Base-by-base conservation (phyloP, 2,797 vertebrate genomes). In the Epinephelus malabaricus region DNA sequence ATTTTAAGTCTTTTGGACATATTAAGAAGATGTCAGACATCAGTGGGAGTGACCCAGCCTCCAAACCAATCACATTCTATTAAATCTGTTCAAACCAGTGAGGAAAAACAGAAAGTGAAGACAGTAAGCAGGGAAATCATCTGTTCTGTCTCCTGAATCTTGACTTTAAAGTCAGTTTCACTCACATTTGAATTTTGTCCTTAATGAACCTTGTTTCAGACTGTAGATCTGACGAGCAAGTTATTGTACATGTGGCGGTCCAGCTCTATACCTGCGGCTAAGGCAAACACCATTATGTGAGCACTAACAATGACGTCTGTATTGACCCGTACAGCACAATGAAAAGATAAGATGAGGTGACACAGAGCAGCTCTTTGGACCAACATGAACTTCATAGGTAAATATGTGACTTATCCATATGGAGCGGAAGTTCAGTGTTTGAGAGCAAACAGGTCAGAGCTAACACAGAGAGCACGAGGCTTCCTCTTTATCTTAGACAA, bases 281-380 rank as follows among this genome's bases (percentile, higher is more conserved):
- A 66, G 3, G 27, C 43, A 73, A 67, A 71, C 76, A 65, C 1
- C 25, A 8, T 19, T 1, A 54, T 30, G 62, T 61, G 38, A 53
- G 21, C 7, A 0, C 13, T 15, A 6, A 40, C 8, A 17, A 1
- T 4, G 25, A 50, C 40, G 21, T n/a, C 59, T 40, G 30, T 18
- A 18, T 6, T 54, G 64, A 80, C 30, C 50, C 34, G 2, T 38
- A 11, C 21, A 19, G 19, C 21, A 12, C 9, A 72, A 64, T 18
- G 45, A 58, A n/a, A 34, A 76, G 81, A 90, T 86, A 75, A 80
- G 67, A 67, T 3, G 5, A 45, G 38, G 47, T 3, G 5, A 43
- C 17, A 14, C 23, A 6, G 21, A 14, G 56, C n/a, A 68, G 38
- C 40, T 25, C 34, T 43, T 13, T 45, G 25, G 11, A 47, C 50